A percentile compares a stretch with the other conserved stretches of the same genome.
These are phyloP conservation scores for Sarotherodon lohbergeri DNA, from an alignment of 2,113 vertebrate species.

Conservation along the genomic window DNA sequence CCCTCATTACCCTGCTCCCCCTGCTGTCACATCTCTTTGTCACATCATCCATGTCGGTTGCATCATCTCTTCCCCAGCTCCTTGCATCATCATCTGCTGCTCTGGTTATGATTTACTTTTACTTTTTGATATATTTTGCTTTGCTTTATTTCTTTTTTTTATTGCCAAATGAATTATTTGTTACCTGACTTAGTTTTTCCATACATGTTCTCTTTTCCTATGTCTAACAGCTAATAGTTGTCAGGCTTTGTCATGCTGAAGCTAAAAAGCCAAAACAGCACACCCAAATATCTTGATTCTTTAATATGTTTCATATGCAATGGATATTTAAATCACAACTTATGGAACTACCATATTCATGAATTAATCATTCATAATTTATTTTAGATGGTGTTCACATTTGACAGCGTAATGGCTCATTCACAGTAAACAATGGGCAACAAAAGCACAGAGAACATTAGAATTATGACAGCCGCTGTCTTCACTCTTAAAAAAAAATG, in stretches of 20 bases:
- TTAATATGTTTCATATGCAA: background rate
- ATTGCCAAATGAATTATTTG: background rate
- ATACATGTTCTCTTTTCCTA: background rate
- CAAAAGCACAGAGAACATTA: background rate
- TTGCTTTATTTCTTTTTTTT: background rate
- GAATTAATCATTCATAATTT: background rate
- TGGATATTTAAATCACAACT: background rate
- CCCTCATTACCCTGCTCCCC: background rate
- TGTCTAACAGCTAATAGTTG: fast-evolving
- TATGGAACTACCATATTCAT: background rate
- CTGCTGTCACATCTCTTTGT: background rate
- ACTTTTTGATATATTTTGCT: background rate
- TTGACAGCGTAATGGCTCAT: background rate
- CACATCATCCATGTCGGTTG: background rate
- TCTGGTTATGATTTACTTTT: background rate
- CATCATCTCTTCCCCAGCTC: background rate
- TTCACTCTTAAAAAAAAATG: background rate
- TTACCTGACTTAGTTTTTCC: background rate
- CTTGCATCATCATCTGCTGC: background rate
- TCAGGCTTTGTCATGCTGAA: background rate
- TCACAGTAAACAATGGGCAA: background rate
- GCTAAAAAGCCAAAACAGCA: background rate
- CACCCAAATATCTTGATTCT: background rate
- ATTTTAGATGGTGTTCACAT: background rate
- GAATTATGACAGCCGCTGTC: background rate